phyloP scores from a whole-genome alignment of 1,140 invertebrate species.

The Neodiprion virginianus region DNA sequence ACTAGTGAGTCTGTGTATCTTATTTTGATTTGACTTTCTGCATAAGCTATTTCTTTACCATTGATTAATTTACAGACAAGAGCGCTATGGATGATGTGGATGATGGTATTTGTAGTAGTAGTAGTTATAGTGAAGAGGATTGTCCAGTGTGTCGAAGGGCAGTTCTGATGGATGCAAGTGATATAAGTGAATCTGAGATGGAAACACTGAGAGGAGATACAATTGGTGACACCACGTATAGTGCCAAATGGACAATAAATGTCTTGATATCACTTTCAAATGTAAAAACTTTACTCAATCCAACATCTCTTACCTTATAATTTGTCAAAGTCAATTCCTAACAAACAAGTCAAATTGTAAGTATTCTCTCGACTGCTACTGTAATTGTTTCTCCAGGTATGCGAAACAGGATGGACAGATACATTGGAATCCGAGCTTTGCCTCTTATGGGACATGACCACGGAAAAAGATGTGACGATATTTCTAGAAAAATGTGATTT shows the following conservation, averaged over 20 bases:
- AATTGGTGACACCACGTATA: conserved; percentile 78
- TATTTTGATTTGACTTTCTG: too few species aligned
- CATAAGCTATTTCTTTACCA: too few species aligned
- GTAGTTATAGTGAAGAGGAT: not conserved
- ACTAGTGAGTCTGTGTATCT: too few species aligned
- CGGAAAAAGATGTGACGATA: conserved; percentile 73
- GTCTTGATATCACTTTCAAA: conserved; percentile 63
- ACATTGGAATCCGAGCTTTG: conserved; percentile 74
- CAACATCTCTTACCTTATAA: not conserved
- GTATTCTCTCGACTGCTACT: not conserved
- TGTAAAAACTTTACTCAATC: conserved; percentile 39
- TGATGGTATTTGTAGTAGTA: too few species aligned
- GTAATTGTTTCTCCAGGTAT: conserved; percentile 32
- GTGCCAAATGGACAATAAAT: conserved; percentile 74
- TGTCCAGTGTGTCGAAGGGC: not conserved
- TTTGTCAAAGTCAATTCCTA: too few species aligned
- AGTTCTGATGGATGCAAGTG: conserved; percentile 39
- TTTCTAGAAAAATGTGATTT: conserved; percentile 71
- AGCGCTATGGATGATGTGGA: too few species aligned
- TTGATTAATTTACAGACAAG: too few species aligned
- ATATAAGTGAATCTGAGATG: conserved; percentile 58
- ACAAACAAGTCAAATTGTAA: too few species aligned
- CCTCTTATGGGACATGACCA: conserved; percentile 80
- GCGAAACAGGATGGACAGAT: conserved; percentile 60
- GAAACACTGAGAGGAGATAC: conserved; percentile 72